Evolutionary conservation across 2,888 invertebrate genomes (phyloP).

Genomic region (Geophilus truncorum): DNA sequence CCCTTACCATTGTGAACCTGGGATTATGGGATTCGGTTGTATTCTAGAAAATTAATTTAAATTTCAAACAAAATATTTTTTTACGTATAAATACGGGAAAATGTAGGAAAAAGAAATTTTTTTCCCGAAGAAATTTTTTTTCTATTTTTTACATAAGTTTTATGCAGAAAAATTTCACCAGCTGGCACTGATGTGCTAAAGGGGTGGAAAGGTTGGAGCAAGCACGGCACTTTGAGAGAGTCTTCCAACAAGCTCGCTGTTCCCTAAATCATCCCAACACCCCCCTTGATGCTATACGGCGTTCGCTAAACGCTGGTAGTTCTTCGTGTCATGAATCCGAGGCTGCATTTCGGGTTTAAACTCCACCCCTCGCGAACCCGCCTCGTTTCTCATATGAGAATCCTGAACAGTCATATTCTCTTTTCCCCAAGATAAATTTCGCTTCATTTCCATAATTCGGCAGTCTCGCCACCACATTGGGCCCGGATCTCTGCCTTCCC

Average conservation of each 20-base stretch:
- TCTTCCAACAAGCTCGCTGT: conserved; percentile 18
- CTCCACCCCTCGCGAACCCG: neutral
- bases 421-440: conserved; percentile 27
- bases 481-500: neutral
- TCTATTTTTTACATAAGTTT: neutral
- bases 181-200: conserved; percentile 25
- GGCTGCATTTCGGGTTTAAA: neutral
- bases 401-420: conserved; percentile 25
- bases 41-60: no score
- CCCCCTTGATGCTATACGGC: neutral
- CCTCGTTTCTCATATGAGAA: conserved; percentile 25
- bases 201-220: conserved; percentile 23
- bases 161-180: conserved; percentile 22
- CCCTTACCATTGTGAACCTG: neutral
- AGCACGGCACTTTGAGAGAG: conserved; percentile 13
- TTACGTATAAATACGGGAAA: no score
- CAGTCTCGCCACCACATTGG: conserved; percentile 25
- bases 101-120: no score
- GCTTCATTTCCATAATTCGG: conserved; percentile 24
- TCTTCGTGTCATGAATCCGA: conserved; percentile 27
- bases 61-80: no score
- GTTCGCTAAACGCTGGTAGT: conserved; percentile 19
- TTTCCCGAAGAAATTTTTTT: no score
- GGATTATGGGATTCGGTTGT: no score
- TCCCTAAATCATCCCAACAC: conserved; percentile 10